Conservation (phyloP, 2,797 vertebrate genomes). For the Poeciliopsis turneri region DNA sequence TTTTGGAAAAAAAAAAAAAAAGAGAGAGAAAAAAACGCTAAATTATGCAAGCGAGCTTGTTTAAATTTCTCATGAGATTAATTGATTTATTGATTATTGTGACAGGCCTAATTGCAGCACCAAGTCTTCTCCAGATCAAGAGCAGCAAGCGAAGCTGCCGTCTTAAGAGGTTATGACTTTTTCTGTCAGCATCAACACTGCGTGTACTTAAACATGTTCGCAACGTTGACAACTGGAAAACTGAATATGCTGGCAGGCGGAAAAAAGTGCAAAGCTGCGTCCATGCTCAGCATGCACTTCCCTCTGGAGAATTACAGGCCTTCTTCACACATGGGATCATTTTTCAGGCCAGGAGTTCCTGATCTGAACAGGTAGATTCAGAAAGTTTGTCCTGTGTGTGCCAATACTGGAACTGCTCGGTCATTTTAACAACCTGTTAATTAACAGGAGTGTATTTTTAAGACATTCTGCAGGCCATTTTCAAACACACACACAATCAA, state of each 20-base stretch:
- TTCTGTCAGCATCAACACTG: not conserved
- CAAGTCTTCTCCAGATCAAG: not conserved
- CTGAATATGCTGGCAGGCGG: not conserved
- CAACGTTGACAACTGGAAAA: not conserved
- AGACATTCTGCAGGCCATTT: slow-evolving; percentile 7
- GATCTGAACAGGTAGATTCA: not conserved
- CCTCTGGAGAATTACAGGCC: not conserved
- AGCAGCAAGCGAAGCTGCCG: not conserved
- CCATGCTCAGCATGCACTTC: not conserved
- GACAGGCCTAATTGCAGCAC: not conserved
- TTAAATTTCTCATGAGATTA: too few species aligned
- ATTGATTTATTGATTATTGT: too few species aligned
- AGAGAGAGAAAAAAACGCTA: too few species aligned
- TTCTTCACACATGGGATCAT: not conserved
- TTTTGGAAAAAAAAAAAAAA: too few species aligned
- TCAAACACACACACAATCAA: not conserved
- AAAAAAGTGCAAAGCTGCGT: not conserved
- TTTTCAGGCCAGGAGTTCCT: not conserved
- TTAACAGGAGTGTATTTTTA: slow-evolving; percentile 7
- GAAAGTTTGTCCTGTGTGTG: not conserved
- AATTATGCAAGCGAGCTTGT: too few species aligned
- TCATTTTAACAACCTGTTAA: slow-evolving; percentile 14
- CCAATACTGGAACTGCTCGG: not conserved
- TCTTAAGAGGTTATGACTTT: not conserved
- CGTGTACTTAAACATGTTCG: not conserved